These are phyloP conservation scores for Cygnus buccinator DNA, from an alignment of 2,113 vertebrate species.

Conservation along the genomic window DNA sequence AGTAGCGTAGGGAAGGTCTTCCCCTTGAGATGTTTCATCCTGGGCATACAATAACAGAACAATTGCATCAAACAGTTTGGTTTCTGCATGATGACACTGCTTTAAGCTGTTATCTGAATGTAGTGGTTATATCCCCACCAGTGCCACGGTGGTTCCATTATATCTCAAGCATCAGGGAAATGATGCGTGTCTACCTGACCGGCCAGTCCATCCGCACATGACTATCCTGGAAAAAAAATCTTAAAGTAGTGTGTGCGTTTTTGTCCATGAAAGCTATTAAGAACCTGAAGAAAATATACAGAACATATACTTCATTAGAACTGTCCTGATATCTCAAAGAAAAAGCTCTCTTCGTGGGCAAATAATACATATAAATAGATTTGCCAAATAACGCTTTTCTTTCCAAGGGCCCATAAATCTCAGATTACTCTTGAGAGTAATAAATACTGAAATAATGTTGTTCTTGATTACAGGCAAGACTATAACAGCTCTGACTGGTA, in stretches of 20 bases:
- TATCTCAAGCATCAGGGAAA: background rate
- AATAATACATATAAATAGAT: background rate
- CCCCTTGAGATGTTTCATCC: background rate
- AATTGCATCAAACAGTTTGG: background rate
- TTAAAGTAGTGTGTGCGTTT: background rate
- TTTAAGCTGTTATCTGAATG: background rate
- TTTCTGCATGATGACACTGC: background rate
- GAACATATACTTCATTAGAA: background rate
- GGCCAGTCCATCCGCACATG: background rate
- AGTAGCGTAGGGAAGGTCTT: background rate
- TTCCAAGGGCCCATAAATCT: slow-evolving; percentile 15
- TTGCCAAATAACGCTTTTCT: background rate
- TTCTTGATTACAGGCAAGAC: slow-evolving; percentile 34
- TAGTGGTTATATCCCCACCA: background rate
- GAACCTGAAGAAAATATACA: background rate
- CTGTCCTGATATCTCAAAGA: background rate
- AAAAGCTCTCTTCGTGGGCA: background rate
- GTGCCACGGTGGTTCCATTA: background rate
- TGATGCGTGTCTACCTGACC: background rate
- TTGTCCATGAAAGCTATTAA: background rate
- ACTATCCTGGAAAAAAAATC: background rate
- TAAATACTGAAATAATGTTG: slow-evolving; percentile 34
- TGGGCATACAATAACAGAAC: background rate
- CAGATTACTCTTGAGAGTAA: slow-evolving; percentile 4
- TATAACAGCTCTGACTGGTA: slow-evolving; percentile 16